Percentiles rank a stretch among this genome's conserved stretches.
These are phyloP conservation scores for Clistopyga incitator DNA, from an alignment of 2,888 invertebrate species.

Conservation along the genomic window DNA sequence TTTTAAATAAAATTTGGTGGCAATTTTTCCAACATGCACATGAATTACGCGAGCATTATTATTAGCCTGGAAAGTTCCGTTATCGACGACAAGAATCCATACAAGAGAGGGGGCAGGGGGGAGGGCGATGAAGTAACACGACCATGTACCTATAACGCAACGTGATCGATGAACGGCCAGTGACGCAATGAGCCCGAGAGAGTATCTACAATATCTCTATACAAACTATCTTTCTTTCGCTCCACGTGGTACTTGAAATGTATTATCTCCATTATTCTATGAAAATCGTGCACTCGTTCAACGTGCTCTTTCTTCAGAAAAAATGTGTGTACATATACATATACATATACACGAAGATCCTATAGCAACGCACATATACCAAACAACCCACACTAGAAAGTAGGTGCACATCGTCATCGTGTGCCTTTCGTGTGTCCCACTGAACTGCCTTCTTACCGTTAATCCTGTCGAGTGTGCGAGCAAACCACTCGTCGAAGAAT, in stretches of 20 bases:
- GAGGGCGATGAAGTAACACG: slow-evolving; percentile 7
- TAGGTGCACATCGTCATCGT: slow-evolving; percentile 59
- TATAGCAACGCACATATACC: slow-evolving; percentile 2
- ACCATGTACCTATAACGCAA: slow-evolving; percentile 20
- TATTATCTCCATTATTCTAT: neutral
- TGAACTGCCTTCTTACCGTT: slow-evolving; percentile 66
- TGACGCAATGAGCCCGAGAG: slow-evolving; percentile 35
- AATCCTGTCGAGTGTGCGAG: slow-evolving; percentile 59
- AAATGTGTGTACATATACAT: neutral
- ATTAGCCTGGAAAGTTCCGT: slow-evolving; percentile 20
- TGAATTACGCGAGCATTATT: neutral
- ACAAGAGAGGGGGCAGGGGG: neutral
- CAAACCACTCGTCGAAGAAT: slow-evolving; percentile 34
- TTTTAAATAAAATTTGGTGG: neutral
- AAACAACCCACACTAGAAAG: slow-evolving; percentile 47
- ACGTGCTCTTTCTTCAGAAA: neutral
- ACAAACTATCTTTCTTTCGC: slow-evolving; percentile 8
- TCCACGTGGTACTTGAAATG: neutral
- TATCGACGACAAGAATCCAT: slow-evolving; percentile 19
- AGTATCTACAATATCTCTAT: slow-evolving; percentile 13
- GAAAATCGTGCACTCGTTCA: slow-evolving; percentile 15
- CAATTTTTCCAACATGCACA: neutral
- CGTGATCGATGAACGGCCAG: slow-evolving; percentile 41
- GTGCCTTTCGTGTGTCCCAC: slow-evolving; percentile 61
- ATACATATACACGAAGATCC: neutral